phyloP scores from a whole-genome alignment of 2,113 vertebrate genomes.

The Oncorhynchus masou region DNA sequence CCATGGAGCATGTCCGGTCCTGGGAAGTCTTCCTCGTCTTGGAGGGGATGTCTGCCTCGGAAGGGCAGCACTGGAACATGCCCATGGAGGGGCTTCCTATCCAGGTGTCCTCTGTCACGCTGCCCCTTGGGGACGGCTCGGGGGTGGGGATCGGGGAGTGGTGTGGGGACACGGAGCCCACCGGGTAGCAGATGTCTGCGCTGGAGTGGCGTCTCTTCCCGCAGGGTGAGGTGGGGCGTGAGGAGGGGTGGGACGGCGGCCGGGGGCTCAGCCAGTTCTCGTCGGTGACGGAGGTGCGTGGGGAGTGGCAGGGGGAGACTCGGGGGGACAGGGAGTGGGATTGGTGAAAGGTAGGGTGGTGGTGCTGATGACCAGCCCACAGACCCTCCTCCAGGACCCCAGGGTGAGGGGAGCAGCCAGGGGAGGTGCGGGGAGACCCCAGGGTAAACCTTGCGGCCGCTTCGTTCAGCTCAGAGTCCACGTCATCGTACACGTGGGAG shows the following conservation, averaged over 20 bases:
- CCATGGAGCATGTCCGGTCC: constrained; percentile 84
- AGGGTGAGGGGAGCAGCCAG: constrained; percentile 87
- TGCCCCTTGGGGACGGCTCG: constrained; percentile 91
- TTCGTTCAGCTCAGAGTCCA: constrained; percentile 96
- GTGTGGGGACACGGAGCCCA: constrained; percentile 82
- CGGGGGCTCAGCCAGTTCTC: constrained; percentile 97
- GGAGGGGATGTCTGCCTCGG: constrained; percentile 92
- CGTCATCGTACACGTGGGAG: constrained; percentile 95
- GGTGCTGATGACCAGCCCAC: constrained; percentile 76
- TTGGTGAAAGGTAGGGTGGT: constrained; percentile 82
- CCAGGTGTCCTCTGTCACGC: constrained; percentile 96
- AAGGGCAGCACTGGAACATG: constrained; percentile 89
- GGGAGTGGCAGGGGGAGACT: constrained; percentile 94
- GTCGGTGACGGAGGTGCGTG: constrained; percentile 95
- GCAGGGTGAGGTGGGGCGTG: constrained; percentile 93
- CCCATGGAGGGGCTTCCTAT: constrained; percentile 78
- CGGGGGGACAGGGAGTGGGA: constrained; percentile 88
- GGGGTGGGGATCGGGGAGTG: constrained; percentile 94
- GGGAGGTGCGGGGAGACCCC: constrained; percentile 90
- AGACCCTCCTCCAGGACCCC: constrained; percentile 77
- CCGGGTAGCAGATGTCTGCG: constrained; percentile 91
- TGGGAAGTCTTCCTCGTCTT: constrained; percentile 98
- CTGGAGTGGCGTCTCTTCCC: constrained; percentile 97
- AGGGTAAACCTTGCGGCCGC: constrained; percentile 92
- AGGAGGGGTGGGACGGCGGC: constrained; percentile 90